Conservation (phyloP, 2,113 vertebrate genomes). For the Okapia johnstoni region DNA sequence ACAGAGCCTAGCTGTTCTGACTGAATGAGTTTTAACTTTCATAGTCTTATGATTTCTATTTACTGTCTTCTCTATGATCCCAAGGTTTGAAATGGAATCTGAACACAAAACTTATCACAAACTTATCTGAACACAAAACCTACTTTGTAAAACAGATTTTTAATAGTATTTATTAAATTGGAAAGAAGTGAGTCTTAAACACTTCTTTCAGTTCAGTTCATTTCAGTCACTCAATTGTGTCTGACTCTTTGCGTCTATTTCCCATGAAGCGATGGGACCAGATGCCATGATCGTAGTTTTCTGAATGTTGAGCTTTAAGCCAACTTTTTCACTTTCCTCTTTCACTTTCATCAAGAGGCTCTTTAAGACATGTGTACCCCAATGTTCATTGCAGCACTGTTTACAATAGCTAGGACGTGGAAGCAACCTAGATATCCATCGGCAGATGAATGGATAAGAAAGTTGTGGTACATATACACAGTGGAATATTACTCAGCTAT, state of each 20-base stretch:
- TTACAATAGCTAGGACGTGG: no score
- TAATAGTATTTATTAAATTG: neutral
- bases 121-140: neutral
- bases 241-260: neutral
- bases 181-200: constrained; percentile 7
- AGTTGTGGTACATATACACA: no score
- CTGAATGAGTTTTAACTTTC: neutral
- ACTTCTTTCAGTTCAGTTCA: neutral
- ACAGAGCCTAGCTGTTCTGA: neutral
- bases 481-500: no score
- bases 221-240: neutral
- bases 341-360: neutral
- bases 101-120: neutral
- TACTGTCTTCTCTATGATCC: neutral
- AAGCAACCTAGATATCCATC: no score
- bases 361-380: neutral
- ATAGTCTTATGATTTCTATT: neutral
- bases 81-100: neutral
- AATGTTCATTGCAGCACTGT: no score
- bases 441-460: no score
- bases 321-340: neutral
- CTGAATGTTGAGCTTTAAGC: neutral
- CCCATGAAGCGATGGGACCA: neutral
- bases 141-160: neutral
- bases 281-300: neutral